Percentiles rank a stretch among this genome's conserved stretches.
phyloP scores from a whole-genome alignment of 2,113 vertebrate genomes.

The Perccottus glenii region DNA sequence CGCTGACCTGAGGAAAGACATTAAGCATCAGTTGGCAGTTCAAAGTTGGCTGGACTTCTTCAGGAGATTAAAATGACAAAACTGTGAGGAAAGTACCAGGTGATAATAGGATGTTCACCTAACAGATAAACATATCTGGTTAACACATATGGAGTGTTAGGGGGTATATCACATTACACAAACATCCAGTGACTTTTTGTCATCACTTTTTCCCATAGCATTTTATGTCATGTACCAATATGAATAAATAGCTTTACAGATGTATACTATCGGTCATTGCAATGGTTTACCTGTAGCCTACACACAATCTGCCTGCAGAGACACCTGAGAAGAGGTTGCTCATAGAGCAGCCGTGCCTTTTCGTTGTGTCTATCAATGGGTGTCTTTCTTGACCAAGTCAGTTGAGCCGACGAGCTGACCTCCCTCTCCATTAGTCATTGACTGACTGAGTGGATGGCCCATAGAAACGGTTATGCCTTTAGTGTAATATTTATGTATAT shows the following conservation, averaged over 20 bases:
- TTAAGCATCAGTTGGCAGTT: constrained; percentile 55
- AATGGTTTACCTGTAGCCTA: not conserved
- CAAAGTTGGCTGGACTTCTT: constrained; percentile 44
- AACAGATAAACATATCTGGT: not conserved
- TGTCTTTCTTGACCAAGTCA: constrained; percentile 67
- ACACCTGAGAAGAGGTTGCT: constrained; percentile 49
- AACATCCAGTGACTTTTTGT: not conserved
- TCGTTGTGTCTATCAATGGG: constrained; percentile 37
- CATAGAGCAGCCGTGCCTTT: constrained; percentile 25
- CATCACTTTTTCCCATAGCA: not conserved
- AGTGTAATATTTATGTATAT: constrained; percentile 69
- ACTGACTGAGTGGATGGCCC: constrained; percentile 52
- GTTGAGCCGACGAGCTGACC: constrained; percentile 48
- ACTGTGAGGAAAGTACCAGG: constrained; percentile 51
- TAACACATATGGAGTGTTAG: not conserved
- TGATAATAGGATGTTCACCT: constrained; percentile 21
- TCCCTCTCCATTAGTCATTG: constrained; percentile 61
- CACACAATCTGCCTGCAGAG: constrained; percentile 13
- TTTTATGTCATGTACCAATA: not conserved
- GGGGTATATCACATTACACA: not conserved
- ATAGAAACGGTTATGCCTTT: constrained; percentile 57
- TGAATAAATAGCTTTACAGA: not conserved
- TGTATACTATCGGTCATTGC: constrained; percentile 4
- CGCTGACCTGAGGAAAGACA: constrained; percentile 62
- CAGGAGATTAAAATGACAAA: constrained; percentile 62